Evolutionary conservation across 2,113 vertebrate genomes (phyloP), one percentile per base, ranked within the genome.

Genomic region (Oncorhynchus keta): DNA sequence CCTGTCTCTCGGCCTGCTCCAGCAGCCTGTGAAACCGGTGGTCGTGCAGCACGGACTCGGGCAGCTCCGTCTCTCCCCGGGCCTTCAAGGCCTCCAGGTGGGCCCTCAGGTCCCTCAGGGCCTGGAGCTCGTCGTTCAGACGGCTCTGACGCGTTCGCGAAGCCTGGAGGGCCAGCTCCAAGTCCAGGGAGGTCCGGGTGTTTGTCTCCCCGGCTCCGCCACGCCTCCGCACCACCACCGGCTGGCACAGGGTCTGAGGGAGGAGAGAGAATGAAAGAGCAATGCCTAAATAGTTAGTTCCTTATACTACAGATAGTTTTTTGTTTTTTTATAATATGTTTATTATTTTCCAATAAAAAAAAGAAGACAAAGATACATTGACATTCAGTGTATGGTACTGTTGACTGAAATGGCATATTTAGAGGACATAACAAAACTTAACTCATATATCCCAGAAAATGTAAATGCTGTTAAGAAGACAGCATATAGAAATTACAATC

Each of bases 121-220:
- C 92, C 88, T 89, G 93, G 3, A 96, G 91, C 82, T 96, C 95
- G 1, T 95, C 93, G 0, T 94, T 94, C 74, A 96, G 93, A 0
- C 93, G 94, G 0, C 77, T 94, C 87, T 96, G 95, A 1, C 92
- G 89, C 0, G 95, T 95, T 11, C 93, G 91, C 0, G 94, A 95
- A 0, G 92, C 95, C 92, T 95, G 95, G 3, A 96, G 94, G 72
- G 95, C 95, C 92, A 96, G 90, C 89, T 96, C 95, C 83, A 95
- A 81, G 89, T 95, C 95, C 9, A 96, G 92, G 65, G 95, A 96
- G 0, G 95, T 96, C 32, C 94, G 91, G 0, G n/a, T 39, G 0
- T 92, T 89, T 72, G 88, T 75, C 20, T 93, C 93, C 0, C 84
- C 91, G 49, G 49, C 0, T 83, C 76, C 0, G 89, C 81, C 81